phyloP scores from a whole-genome alignment of 2,113 vertebrate genomes.

The Ursus arctos region DNA sequence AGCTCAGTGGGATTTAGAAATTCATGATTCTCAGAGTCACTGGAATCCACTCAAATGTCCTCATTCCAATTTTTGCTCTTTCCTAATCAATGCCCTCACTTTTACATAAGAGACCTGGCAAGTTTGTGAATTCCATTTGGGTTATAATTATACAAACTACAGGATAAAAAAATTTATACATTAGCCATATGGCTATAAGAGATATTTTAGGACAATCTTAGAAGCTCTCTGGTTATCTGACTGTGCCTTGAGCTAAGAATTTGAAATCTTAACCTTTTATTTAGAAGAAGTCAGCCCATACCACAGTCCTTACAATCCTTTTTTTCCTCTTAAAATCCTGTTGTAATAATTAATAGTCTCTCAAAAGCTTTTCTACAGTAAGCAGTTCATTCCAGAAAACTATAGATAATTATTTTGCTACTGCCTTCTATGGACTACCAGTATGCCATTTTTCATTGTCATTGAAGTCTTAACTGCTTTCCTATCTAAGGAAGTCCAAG shows the following conservation, averaged over 20 bases:
- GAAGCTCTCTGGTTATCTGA: constrained; percentile 53
- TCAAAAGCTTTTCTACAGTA: constrained; percentile 47
- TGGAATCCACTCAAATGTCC: constrained; percentile 59
- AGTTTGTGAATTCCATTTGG: constrained; percentile 70
- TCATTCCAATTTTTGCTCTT: constrained; percentile 65
- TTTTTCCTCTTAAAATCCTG: constrained; percentile 22
- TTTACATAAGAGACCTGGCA: constrained; percentile 71
- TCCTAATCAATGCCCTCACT: constrained; percentile 67
- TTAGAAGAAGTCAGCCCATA: neutral
- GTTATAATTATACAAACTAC: constrained; percentile 74
- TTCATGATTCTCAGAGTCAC: constrained; percentile 39
- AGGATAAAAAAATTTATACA: constrained; percentile 61
- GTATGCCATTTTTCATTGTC: neutral
- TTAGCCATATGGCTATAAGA: constrained; percentile 70
- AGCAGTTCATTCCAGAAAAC: constrained; percentile 19
- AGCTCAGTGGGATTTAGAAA: neutral
- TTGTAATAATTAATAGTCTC: neutral
- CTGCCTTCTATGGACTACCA: neutral
- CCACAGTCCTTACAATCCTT: neutral
- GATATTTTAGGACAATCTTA: constrained; percentile 69
- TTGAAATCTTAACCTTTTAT: constrained; percentile 60
- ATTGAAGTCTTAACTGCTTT: constrained; percentile 19
- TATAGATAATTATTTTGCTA: constrained; percentile 22
- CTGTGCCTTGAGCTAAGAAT: constrained; percentile 43
- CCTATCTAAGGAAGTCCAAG: constrained; percentile 18